Evolutionary conservation across 2,888 invertebrate species (phyloP).

Genomic region (Aradus depressus): DNA sequence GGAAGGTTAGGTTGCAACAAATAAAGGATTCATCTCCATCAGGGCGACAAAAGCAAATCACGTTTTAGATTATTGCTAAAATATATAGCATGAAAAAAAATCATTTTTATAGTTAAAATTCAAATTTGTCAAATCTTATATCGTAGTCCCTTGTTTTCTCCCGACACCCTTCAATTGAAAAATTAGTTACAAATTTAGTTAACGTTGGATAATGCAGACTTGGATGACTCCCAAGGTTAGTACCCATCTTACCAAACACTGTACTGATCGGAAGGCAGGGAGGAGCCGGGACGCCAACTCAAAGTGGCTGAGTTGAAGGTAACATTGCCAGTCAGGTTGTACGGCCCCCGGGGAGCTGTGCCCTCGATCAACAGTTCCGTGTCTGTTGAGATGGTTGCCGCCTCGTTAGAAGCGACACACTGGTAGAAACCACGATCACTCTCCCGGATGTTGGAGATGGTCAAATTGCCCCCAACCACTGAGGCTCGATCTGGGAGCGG

Average conservation of each 20-base stretch:
- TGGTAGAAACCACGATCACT: constrained; percentile 78
- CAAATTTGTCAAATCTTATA: not conserved
- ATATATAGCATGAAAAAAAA: too few species aligned
- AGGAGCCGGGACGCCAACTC: constrained; percentile 72
- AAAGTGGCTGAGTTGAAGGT: constrained; percentile 60
- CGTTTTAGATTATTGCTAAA: not conserved
- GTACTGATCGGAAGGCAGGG: constrained; percentile 66
- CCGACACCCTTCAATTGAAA: not conserved
- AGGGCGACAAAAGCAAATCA: not conserved
- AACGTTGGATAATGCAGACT: too few species aligned
- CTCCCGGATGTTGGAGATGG: constrained; percentile 66
- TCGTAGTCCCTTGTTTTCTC: too few species aligned
- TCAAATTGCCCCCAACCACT: constrained; percentile 65
- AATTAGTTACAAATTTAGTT: too few species aligned
- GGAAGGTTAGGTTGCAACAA: too few species aligned
- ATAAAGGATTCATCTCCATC: too few species aligned
- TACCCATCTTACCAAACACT: constrained; percentile 67
- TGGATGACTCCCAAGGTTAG: too few species aligned
- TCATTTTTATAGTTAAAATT: not conserved
- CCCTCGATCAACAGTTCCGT: constrained; percentile 74
- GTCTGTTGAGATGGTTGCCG: constrained; percentile 69
- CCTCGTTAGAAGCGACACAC: constrained; percentile 76
- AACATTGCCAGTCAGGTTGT: constrained; percentile 68
- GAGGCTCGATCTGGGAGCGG: constrained; percentile 57
- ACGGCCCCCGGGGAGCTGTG: constrained; percentile 80